Conservation (phyloP, 2,888 invertebrate genomes). For the Keiferia lycopersicella region DNA sequence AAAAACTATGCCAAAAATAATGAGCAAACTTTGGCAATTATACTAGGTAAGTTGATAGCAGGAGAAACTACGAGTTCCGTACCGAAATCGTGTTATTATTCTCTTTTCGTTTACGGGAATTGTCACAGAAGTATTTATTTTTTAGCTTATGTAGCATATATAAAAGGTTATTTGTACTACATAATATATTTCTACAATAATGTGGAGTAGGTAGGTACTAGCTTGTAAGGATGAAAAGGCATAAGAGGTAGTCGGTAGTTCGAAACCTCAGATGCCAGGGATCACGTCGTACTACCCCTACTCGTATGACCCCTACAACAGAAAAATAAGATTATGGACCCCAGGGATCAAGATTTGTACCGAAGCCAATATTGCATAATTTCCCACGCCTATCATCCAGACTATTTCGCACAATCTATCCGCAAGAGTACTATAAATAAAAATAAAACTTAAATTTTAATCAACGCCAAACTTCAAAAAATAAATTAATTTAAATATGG, state of each 20-base stretch:
- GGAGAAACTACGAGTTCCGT: slow-evolving; percentile 34
- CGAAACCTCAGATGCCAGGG: too few species aligned
- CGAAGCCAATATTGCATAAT: neutral
- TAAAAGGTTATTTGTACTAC: too few species aligned
- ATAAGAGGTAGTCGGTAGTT: too few species aligned
- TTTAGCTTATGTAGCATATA: neutral
- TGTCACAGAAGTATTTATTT: neutral
- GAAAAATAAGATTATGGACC: too few species aligned
- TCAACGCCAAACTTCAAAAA: slow-evolving; percentile 55
- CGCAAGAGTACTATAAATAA: neutral
- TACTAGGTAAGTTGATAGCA: slow-evolving; percentile 65
- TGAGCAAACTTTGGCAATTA: slow-evolving; percentile 78
- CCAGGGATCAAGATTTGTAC: neutral
- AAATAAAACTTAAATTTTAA: slow-evolving; percentile 33
- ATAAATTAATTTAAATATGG: slow-evolving; percentile 69
- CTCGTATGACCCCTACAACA: too few species aligned
- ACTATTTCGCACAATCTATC: neutral
- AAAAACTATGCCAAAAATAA: slow-evolving; percentile 66
- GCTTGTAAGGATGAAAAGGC: too few species aligned
- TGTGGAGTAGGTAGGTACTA: too few species aligned
- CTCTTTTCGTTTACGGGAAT: neutral
- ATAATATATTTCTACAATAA: too few species aligned
- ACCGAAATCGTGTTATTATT: neutral
- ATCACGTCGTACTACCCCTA: too few species aligned
- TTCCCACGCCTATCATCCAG: slow-evolving; percentile 4